Conservation (phyloP, 2,888 invertebrate genomes). For the Parthenolecanium corni region DNA sequence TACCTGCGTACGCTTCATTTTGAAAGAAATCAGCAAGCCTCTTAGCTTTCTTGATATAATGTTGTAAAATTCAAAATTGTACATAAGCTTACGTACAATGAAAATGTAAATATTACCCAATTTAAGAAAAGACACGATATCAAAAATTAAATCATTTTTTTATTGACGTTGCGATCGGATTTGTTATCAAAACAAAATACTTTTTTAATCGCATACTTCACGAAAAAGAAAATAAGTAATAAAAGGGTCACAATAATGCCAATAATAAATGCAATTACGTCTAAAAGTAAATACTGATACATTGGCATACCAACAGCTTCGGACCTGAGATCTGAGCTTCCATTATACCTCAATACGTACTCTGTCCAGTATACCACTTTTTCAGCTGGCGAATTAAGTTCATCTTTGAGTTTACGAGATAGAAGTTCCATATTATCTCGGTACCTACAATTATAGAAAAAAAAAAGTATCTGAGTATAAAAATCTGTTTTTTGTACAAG, state of each 20-base stretch:
- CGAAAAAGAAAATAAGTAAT: neutral
- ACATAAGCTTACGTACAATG: too few relatives aligned
- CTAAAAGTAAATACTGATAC: neutral
- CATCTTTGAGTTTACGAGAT: slow-evolving; percentile 1
- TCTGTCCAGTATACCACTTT: slow-evolving; percentile 3
- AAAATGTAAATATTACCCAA: too few relatives aligned
- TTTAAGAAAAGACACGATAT: too few relatives aligned
- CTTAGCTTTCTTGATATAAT: too few relatives aligned
- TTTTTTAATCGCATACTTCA: neutral
- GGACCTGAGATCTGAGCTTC: neutral
- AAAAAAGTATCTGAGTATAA: too few relatives aligned
- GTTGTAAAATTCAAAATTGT: too few relatives aligned
- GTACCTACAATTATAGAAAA: neutral
- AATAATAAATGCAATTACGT: neutral
- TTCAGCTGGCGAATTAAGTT: neutral
- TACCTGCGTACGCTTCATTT: too few relatives aligned
- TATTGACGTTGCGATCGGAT: too few relatives aligned
- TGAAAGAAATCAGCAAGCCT: too few relatives aligned
- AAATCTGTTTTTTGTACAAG: too few relatives aligned
- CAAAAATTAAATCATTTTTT: too few relatives aligned
- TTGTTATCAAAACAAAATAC: neutral
- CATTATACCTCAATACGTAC: neutral
- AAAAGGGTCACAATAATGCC: neutral
- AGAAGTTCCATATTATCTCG: neutral
- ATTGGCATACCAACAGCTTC: neutral